Conservation (phyloP, 2,113 vertebrate species). For the Indicator maculatus region DNA sequence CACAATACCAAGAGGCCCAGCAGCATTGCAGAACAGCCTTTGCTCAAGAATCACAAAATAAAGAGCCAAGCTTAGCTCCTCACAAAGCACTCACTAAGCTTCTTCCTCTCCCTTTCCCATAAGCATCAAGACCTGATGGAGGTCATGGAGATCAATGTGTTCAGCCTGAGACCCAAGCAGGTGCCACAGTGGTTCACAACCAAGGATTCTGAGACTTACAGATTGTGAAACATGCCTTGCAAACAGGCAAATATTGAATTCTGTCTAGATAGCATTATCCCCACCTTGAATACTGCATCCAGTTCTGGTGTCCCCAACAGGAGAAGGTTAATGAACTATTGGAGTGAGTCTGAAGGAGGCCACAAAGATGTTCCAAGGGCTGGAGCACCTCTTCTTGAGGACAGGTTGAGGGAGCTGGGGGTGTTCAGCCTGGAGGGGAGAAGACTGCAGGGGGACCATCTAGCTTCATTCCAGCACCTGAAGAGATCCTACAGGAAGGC, state of each 20-base stretch:
- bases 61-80: neutral
- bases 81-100: neutral
- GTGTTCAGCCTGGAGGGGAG: no score
- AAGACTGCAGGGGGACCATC: no score
- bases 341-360: no score
- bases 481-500: no score
- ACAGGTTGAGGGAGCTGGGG: no score
- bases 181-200: neutral
- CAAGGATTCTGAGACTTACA: neutral
- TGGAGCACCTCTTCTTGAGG: no score
- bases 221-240: neutral
- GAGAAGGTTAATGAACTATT: no score
- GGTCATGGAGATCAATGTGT: neutral
- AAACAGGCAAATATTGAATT: neutral
- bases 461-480: no score
- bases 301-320: no score
- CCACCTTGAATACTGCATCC: no score
- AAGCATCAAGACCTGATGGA: neutral
- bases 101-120: neutral
- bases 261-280: neutral
- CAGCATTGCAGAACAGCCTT: neutral
- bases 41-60: neutral
- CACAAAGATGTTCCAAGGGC: no score
- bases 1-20: rapidly evolving
- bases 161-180: neutral